Evolutionary conservation across 2,797 vertebrate species (phyloP).

Genomic region (Scomberomorus guttatus): DNA sequence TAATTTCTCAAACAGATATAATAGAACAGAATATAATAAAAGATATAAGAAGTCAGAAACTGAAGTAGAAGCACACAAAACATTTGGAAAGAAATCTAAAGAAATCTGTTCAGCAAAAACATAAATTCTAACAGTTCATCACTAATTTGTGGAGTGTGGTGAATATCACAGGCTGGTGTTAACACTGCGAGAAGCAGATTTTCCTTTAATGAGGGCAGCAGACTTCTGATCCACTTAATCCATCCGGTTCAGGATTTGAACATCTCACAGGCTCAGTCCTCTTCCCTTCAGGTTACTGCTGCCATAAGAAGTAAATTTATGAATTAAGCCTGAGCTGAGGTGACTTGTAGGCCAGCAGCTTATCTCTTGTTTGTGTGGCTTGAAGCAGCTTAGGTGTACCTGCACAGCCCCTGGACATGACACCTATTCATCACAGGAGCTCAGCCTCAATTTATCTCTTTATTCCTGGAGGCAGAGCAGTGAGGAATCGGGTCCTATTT

Average conservation of each 20-base stretch:
- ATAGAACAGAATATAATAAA: too few species aligned
- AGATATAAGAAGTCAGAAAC: too few species aligned
- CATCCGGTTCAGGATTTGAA: slow-evolving; percentile 28
- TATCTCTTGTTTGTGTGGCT: slow-evolving; percentile 58
- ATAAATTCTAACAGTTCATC: too few species aligned
- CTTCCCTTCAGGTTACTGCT: slow-evolving; percentile 28
- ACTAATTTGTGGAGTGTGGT: too few species aligned
- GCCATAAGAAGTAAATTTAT: slow-evolving; percentile 34
- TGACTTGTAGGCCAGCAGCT: slow-evolving; percentile 51
- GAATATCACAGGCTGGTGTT: too few species aligned
- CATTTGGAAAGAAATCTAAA: too few species aligned
- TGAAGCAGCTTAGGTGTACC: slow-evolving; percentile 46
- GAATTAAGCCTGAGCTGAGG: slow-evolving; percentile 47
- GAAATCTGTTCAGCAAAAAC: too few species aligned
- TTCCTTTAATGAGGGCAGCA: not conserved
- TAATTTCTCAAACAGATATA: too few species aligned
- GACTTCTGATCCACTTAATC: slow-evolving; percentile 47
- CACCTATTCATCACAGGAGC: slow-evolving; percentile 54
- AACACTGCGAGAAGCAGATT: not conserved
- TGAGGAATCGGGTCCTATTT: not conserved
- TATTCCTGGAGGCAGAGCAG: slow-evolving; percentile 7
- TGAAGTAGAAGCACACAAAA: too few species aligned
- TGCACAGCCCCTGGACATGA: slow-evolving; percentile 43
- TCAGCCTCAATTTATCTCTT: slow-evolving; percentile 37
- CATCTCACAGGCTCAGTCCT: not conserved